Evolutionary conservation across 2,113 vertebrate species (phyloP).

Genomic region (Carettochelys insculpta): DNA sequence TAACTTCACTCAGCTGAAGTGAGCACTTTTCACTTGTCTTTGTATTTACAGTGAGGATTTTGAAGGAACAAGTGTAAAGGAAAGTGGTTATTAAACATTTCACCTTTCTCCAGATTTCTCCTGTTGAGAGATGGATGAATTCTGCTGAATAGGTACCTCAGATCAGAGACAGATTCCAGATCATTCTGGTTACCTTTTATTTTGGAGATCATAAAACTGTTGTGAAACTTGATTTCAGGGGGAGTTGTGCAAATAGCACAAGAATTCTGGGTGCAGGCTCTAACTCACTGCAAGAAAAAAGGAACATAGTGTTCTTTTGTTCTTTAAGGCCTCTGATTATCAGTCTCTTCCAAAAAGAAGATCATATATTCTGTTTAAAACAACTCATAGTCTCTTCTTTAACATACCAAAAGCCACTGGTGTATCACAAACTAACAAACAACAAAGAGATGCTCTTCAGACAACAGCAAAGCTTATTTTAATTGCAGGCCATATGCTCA

Average conservation of each 20-base stretch:
- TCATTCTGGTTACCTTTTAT: background rate
- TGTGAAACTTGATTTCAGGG: background rate
- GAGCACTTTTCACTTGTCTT: conserved; percentile 7
- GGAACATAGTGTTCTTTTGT: background rate
- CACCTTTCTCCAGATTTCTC: conserved; percentile 18
- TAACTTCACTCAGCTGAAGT: background rate
- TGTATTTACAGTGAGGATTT: conserved; percentile 2
- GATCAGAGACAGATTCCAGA: background rate
- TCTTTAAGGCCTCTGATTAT: background rate
- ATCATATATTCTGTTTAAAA: conserved; percentile 1
- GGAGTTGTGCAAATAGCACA: background rate
- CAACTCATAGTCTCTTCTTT: conserved; percentile 3
- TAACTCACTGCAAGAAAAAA: background rate
- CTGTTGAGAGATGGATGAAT: background rate
- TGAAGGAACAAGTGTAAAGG: background rate
- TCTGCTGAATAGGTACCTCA: conserved; percentile 57
- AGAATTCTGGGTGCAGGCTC: background rate
- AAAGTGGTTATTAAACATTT: conserved; percentile 23
- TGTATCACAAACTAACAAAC: conserved; percentile 9
- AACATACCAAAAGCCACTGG: background rate
- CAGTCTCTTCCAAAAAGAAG: background rate
- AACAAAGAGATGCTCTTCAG: background rate
- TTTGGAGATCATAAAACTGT: background rate
- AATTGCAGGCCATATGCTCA: conserved; percentile 30
- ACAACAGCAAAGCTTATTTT: conserved; percentile 30